These are phyloP conservation scores for Formica exsecta DNA, from an alignment of 1,140 invertebrate species.

Conservation along the genomic window DNA sequence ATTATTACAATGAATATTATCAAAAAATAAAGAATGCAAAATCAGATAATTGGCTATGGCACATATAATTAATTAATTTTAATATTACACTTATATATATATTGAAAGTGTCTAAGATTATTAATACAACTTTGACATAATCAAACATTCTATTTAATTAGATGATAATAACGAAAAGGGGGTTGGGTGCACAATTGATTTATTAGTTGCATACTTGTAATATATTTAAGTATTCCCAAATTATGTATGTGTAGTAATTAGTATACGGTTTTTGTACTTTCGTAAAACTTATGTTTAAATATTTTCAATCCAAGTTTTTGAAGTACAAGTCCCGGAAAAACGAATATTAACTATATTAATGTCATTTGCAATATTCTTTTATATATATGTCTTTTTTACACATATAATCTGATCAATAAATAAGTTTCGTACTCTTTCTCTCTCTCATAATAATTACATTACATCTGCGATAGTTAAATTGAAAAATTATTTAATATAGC, in stretches of 20 bases:
- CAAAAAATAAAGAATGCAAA: background rate
- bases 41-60: background rate
- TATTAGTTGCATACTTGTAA: background rate
- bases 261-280: background rate
- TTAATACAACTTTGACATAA: background rate
- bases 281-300: background rate
- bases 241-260: background rate
- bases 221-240: background rate
- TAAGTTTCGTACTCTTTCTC: conserved; percentile 2
- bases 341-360: conserved; percentile 12
- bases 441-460: conserved; percentile 3
- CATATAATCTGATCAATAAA: background rate
- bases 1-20: conserved; percentile 12
- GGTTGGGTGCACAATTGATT: background rate
- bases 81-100: background rate
- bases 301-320: background rate
- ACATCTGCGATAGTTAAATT: background rate
- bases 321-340: background rate
- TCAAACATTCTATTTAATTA: background rate
- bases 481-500: conserved; percentile 6
- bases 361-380: conserved; percentile 2
- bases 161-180: background rate
- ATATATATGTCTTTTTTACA: background rate
- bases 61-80: conserved; percentile 15
- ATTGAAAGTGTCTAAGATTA: background rate